Percentiles rank a stretch among this genome's conserved stretches.
Evolutionary conservation across 2,888 invertebrate species (phyloP).

Genomic region (Drosophila meridionalis): DNA sequence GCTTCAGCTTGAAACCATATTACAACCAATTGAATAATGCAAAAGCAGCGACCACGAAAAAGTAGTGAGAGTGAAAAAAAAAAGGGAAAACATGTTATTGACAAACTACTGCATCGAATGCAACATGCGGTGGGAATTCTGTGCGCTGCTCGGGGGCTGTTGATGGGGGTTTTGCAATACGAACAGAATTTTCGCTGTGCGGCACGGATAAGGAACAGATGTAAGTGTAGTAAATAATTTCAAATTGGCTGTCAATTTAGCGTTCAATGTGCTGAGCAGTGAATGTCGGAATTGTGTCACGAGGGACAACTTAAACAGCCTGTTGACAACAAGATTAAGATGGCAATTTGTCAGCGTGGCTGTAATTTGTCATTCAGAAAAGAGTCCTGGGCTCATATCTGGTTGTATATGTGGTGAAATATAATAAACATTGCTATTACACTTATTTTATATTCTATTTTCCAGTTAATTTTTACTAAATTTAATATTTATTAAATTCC

Average conservation of each 20-base stretch:
- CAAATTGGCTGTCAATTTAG: conserved; percentile 60
- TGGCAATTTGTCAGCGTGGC: conserved; percentile 55
- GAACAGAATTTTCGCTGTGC: conserved; percentile 9
- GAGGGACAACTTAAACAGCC: conserved; percentile 30
- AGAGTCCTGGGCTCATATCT: neutral
- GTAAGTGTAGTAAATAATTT: conserved; percentile 63
- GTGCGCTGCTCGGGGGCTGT: neutral
- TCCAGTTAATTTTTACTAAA: neutral
- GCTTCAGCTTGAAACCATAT: neutral
- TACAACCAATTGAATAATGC: conserved; percentile 14
- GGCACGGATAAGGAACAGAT: conserved; percentile 32
- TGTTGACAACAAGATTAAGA: conserved; percentile 61
- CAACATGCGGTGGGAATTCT: conserved; percentile 18
- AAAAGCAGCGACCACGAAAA: conserved; percentile 18
- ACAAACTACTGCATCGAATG: conserved; percentile 48
- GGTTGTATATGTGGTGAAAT: neutral
- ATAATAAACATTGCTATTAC: neutral
- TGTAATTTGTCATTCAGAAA: conserved; percentile 49
- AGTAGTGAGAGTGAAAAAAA: conserved; percentile 23
- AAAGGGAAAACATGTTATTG: conserved; percentile 50
- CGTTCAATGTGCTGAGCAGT: conserved; percentile 40
- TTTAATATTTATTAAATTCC: neutral
- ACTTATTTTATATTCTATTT: neutral
- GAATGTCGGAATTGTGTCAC: conserved; percentile 23
- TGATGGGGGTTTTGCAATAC: conserved; percentile 1